A percentile compares a stretch with the other conserved stretches of the same genome.
Evolutionary conservation across 2,888 invertebrate species (phyloP).

Genomic region (Netelia fuscicornis): DNA sequence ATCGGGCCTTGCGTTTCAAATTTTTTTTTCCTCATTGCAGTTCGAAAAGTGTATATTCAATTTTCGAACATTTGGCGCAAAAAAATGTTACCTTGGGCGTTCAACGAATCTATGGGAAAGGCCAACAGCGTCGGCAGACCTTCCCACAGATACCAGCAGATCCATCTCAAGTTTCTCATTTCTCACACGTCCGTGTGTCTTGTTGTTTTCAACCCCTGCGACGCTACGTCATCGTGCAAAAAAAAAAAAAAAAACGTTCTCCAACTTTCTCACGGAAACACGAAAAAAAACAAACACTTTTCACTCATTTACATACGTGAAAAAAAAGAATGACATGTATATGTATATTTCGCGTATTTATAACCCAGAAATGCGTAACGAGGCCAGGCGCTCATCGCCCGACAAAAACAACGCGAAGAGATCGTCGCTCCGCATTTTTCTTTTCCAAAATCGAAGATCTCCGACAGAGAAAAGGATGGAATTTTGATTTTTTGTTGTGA

Average conservation of each 20-base stretch:
- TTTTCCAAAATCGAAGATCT: background rate
- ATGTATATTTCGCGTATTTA: slow-evolving; percentile 43
- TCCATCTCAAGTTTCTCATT: slow-evolving; percentile 80
- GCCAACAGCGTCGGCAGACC: slow-evolving; percentile 78
- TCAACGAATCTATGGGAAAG: slow-evolving; percentile 77
- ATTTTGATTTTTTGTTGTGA: background rate
- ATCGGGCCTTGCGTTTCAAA: background rate
- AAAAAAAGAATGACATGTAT: background rate
- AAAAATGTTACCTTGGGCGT: slow-evolving; percentile 65
- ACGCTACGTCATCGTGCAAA: slow-evolving; percentile 49
- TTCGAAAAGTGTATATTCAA: background rate
- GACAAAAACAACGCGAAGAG: slow-evolving; percentile 38
- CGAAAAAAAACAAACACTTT: slow-evolving; percentile 6
- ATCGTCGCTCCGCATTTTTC: slow-evolving; percentile 23
- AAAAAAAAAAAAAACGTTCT: background rate
- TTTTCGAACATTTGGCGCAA: background rate
- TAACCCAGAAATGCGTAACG: slow-evolving; percentile 46
- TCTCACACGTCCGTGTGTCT: slow-evolving; percentile 64
- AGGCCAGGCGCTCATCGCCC: slow-evolving; percentile 35
- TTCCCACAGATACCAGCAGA: slow-evolving; percentile 81
- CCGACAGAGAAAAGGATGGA: too few species aligned
- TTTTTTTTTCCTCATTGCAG: background rate
- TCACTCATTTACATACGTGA: background rate
- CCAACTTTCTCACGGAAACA: background rate
- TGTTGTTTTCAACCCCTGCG: slow-evolving; percentile 66